Conservation (phyloP, 2,888 invertebrate genomes). For the Elysia crispata region DNA sequence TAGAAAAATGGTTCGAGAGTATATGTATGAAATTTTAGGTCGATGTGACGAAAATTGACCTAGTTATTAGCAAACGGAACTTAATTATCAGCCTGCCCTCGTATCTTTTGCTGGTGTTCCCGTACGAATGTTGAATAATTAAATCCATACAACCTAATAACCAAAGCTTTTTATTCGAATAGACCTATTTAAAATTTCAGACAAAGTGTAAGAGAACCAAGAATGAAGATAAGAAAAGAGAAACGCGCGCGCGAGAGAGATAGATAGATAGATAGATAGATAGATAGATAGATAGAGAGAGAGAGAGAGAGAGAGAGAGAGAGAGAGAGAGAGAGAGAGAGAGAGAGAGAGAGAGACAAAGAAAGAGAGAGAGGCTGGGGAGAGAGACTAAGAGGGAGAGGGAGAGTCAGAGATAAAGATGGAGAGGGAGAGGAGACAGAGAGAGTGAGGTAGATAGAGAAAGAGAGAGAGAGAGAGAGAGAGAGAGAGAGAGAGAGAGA, state of each 20-base stretch:
- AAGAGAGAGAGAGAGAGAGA: slow-evolving; percentile 18
- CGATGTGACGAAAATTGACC: too few species aligned
- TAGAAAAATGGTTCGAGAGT: too few species aligned
- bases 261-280: slow-evolving; percentile 27
- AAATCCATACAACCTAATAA: too few species aligned
- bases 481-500: slow-evolving; percentile 9
- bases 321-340: neutral
- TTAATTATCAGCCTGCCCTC: too few species aligned
- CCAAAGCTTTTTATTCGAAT: too few species aligned
- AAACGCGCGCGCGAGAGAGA: too few species aligned
- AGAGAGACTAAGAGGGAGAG: neutral
- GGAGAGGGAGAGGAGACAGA: neutral
- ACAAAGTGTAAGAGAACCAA: neutral
- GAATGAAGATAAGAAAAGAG: neutral
- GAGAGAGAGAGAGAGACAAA: neutral
- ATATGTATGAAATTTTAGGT: too few species aligned
- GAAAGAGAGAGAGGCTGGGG: neutral
- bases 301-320: neutral
- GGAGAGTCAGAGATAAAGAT: neutral
- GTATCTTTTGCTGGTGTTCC: too few species aligned
- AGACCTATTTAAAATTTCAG: too few species aligned
- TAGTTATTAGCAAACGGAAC: too few species aligned
- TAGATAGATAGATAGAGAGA: slow-evolving; percentile 29
- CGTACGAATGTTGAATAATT: too few species aligned
- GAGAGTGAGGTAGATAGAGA: slow-evolving; percentile 1